Base-by-base conservation (phyloP, 2,797 vertebrate species). In the Cossypha niveicapilla region DNA sequence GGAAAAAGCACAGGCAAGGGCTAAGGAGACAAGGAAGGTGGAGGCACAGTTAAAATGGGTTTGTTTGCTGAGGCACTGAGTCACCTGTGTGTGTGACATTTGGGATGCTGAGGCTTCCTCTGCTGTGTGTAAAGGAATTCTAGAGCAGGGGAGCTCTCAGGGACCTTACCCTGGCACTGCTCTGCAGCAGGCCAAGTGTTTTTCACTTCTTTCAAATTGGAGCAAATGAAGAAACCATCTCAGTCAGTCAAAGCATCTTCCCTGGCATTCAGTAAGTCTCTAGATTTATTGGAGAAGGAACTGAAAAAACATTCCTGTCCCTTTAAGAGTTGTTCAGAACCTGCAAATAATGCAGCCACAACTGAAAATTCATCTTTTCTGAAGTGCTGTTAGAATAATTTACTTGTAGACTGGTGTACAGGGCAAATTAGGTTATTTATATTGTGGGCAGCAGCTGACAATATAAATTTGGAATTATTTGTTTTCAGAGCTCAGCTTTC, bases 351-450 rank as follows among this genome's bases (percentile, higher is more conserved):
- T 56, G 39, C 50, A 75, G 12, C 21, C 3, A 2, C n/a, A 75
- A 27, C 30, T 34, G 47, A 84, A 81, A 90, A 84, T 70, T 88
- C 41, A 62, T 88, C 39, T 90, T 86, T 89, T 82, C 73, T 86
- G 62, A 90, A 86, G n/a, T 48, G 28, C 37, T 77, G 35, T 88
- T 94, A 66, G 60, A 93, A 73, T 92, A 95, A 90, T 88, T 95
- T 88, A 74, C 53, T 88, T 93, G 42, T 57, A 86, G 35, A 22
- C 53, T 88, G 86, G 27, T 42, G 45, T 68, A 71, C 72, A 90
- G 42, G 86, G 61, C 57, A 94, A 94, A 95, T 93, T 42, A 77
- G 9, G 53, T 94, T 94, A 74, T 90, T 92, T 92, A 77, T 90
- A 90, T 50, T 2, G 5, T 71, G 61, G 75, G 48, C 61, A 90